Evolutionary conservation across 2,113 vertebrate species (phyloP).

Genomic region (Cinclus cinclus): DNA sequence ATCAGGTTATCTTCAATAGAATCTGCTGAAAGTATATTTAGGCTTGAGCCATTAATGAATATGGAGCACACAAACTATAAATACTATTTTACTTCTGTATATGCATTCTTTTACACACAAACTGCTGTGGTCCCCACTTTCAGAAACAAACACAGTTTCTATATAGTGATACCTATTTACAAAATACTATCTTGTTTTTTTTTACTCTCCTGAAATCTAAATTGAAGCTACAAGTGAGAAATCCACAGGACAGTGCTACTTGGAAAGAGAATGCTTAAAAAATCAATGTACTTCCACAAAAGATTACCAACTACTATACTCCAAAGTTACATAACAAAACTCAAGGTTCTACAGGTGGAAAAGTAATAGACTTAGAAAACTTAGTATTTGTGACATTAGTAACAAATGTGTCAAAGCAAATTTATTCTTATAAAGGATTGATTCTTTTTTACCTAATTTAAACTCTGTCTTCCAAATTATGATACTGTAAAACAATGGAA

Average conservation of each 20-base stretch:
- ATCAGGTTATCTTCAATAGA: neutral
- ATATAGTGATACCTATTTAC: neutral
- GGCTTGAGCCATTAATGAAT: neutral
- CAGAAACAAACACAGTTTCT: neutral
- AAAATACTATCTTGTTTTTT: neutral
- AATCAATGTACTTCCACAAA: neutral
- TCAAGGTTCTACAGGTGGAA: neutral
- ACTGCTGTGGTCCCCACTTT: neutral
- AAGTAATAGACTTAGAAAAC: neutral
- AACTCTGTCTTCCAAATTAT: neutral
- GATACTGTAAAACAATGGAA: neutral
- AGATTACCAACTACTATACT: neutral
- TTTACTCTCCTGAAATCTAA: neutral
- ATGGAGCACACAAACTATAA: neutral
- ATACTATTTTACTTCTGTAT: neutral
- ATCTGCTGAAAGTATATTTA: neutral
- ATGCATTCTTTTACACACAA: neutral
- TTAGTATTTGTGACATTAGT: neutral
- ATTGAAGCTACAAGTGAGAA: neutral
- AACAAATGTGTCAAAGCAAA: neutral
- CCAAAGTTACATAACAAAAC: neutral
- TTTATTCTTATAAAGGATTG: neutral
- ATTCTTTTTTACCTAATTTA: neutral
- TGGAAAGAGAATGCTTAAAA: neutral
- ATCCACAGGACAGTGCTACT: neutral